A percentile compares a stretch with the other conserved stretches of the same genome.
These are phyloP conservation scores for Chloroclysta siterata DNA, from an alignment of 2,888 invertebrate genomes.

Conservation along the genomic window DNA sequence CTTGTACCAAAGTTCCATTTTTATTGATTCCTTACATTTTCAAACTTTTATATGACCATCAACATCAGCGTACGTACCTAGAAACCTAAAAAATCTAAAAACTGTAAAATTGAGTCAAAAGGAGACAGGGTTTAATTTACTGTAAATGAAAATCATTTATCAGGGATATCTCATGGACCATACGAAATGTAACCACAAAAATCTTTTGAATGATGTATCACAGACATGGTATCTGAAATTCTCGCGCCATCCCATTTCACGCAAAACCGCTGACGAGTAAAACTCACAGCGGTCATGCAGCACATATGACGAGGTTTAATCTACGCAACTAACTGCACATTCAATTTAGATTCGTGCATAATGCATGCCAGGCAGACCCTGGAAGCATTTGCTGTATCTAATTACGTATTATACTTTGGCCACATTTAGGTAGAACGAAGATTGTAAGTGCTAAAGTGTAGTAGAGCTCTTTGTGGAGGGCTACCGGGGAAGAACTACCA, in stretches of 20 bases:
- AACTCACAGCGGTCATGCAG: slow-evolving; percentile 49
- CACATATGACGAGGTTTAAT: slow-evolving; percentile 58
- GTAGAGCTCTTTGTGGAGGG: too few species aligned
- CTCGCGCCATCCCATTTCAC: slow-evolving; percentile 16
- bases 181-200: too few species aligned
- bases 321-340: slow-evolving; percentile 76
- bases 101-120: too few species aligned
- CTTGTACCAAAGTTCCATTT: slow-evolving; percentile 32
- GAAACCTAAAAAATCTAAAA: too few species aligned
- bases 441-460: slow-evolving; percentile 14
- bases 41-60: slow-evolving; percentile 15
- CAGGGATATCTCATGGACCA: too few species aligned
- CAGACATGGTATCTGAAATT: slow-evolving; percentile 16
- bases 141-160: too few species aligned
- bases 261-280: slow-evolving; percentile 46
- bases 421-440: slow-evolving; percentile 19
- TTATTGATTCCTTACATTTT: slow-evolving; percentile 37
- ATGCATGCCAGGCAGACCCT: slow-evolving; percentile 71
- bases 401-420: slow-evolving; percentile 76
- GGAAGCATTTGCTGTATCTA: slow-evolving; percentile 80
- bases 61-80: background rate
- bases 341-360: slow-evolving; percentile 81
- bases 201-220: background rate
- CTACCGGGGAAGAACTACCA: too few species aligned
- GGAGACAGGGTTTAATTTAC: too few species aligned